phyloP scores from a whole-genome alignment of 1,140 invertebrate species.

The Coenobita brevimanus region DNA sequence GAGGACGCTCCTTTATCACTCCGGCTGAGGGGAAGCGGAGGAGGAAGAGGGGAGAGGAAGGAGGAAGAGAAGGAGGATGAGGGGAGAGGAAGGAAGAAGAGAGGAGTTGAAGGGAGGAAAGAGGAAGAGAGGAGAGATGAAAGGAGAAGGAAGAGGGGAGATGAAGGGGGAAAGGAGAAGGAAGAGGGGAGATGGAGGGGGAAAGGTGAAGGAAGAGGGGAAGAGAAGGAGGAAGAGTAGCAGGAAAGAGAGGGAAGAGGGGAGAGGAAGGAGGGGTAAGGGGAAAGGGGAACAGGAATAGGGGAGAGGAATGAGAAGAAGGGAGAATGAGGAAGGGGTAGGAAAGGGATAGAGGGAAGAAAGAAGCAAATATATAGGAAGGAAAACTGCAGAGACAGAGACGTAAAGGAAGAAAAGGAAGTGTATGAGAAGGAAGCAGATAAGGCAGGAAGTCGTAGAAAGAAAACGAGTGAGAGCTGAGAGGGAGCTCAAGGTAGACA shows the following conservation, averaged over 20 bases:
- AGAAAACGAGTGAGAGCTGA: too few relatives aligned
- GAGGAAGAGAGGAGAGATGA: not conserved
- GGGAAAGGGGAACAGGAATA: not conserved
- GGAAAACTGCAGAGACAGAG: too few relatives aligned
- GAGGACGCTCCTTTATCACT: slow-evolving; percentile 59
- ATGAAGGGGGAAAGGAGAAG: too few relatives aligned
- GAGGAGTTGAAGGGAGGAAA: not conserved
- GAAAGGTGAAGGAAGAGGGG: not conserved
- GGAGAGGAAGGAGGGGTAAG: too few relatives aligned
- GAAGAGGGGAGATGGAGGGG: not conserved
- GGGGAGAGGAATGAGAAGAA: too few relatives aligned
- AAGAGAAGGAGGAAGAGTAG: not conserved
- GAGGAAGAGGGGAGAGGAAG: not conserved
- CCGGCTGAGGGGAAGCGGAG: slow-evolving; percentile 50
- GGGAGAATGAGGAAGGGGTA: not conserved
- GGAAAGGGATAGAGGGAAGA: not conserved
- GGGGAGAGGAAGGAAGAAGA: not conserved
- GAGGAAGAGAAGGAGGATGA: too few relatives aligned
- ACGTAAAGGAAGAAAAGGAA: too few relatives aligned
- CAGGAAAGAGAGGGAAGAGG: not conserved
- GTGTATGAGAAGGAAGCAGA: too few relatives aligned
- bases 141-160: not conserved
- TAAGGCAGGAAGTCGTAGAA: too few relatives aligned
- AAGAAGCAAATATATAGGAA: too few relatives aligned
- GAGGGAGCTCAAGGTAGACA: too few relatives aligned